Evolutionary conservation across 1,140 invertebrate genomes (phyloP), one percentile per base, ranked within the genome.

Genomic region (Cyphomyrmex costatus): DNA sequence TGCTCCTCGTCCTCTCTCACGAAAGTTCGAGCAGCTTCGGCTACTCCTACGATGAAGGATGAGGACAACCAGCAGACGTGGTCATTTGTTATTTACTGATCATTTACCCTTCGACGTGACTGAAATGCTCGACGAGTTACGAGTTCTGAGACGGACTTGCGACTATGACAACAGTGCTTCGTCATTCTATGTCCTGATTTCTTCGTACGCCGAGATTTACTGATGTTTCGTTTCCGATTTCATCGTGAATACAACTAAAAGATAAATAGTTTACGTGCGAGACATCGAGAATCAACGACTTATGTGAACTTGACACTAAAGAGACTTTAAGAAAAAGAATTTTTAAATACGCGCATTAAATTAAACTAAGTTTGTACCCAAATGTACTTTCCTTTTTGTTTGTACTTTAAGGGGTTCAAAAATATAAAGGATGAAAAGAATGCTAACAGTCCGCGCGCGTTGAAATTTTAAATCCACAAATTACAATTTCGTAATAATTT

Each of bases 71-170:
- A 42, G 53, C 76, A 78, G 85, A 68, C 86, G 60, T 77, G 84
- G 74, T 90, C 92, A 91, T 93, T 92, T 87, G 90, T 92, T 92
- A 92, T 92, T 92, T 93, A 92, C 88, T 76, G 88, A 86, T 89
- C 90, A 91, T 93, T n/a, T 92, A 92, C 90, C 79, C 83, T 87
- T 87, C 63, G 71, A 92, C 92, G 89, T 92, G 91, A 92, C 89
- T 87, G 85, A 91, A 92, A 92, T 91, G 66, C 66, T 53, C 74
- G 63, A 46, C 51, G 33, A 68, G 63, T 56, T 68, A 21, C 56
- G 49, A 68, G 60, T 51, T 68, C 30, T 61, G 42, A 53, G 36
- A 36, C 42, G 74, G 33, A 68, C 42, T 71, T 56, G 84, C 46
- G 27, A 58, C 30, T 58, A 65, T 76, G 51, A 58, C 36, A 51